Conservation (phyloP, 37 sponge, comb jelly and placozoan species). For the Lycopodina hypogea region DNA sequence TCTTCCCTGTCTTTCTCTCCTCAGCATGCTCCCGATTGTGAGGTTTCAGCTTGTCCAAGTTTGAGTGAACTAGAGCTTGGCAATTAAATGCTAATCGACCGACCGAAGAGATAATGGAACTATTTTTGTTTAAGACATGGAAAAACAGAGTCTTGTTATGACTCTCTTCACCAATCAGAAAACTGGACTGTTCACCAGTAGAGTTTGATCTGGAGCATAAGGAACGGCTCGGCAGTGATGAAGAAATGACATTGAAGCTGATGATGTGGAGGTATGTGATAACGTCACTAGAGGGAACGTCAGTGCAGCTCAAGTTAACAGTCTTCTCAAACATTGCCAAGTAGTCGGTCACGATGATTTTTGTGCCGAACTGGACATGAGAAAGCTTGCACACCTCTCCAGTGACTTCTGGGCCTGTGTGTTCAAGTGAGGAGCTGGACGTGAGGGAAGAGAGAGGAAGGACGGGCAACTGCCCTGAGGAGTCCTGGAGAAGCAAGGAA, state of each 20-base stretch:
- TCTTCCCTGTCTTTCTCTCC: background rate
- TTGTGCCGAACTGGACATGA: background rate
- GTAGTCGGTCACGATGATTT: background rate
- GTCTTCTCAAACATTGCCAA: background rate
- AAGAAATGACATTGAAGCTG: background rate
- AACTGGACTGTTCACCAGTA: background rate
- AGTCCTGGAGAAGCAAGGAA: conserved; percentile 10
- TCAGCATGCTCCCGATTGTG: too few species aligned
- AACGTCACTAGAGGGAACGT: background rate
- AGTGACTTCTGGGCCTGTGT: too few species aligned
- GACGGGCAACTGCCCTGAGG: conserved; percentile 19
- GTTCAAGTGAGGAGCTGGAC: background rate
- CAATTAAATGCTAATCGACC: background rate
- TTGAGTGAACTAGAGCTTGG: conserved; percentile 9
- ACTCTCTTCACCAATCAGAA: background rate
- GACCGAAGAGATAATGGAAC: background rate
- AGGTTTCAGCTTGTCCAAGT: background rate
- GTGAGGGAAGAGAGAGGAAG: background rate
- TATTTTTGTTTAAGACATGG: conserved; percentile 12
- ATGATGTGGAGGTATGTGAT: background rate
- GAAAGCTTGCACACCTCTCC: background rate
- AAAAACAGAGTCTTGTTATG: background rate
- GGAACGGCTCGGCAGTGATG: background rate
- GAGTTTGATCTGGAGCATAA: background rate
- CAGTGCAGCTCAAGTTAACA: background rate